These are phyloP conservation scores for Andrena hattorfiana DNA, from an alignment of 2,888 invertebrate species.

Conservation along the genomic window DNA sequence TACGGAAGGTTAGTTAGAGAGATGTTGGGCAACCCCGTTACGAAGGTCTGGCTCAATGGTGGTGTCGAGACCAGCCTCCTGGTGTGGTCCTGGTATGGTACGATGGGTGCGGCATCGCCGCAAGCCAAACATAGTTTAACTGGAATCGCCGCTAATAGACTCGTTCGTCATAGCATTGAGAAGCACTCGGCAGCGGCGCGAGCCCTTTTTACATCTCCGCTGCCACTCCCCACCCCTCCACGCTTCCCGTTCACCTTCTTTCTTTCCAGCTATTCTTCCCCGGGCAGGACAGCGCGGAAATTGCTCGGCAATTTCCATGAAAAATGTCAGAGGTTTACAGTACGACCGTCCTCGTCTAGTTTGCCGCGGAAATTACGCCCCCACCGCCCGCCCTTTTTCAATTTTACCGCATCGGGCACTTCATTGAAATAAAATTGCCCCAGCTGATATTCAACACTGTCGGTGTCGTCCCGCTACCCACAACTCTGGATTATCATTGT, in stretches of 20 bases:
- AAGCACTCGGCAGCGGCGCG: background rate
- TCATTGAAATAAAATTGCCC: slow-evolving; percentile 63
- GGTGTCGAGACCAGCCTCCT: slow-evolving; percentile 27
- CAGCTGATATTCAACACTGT: slow-evolving; percentile 37
- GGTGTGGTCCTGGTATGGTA: slow-evolving; percentile 23
- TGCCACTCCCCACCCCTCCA: background rate
- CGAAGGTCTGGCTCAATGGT: slow-evolving; percentile 23
- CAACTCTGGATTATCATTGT: slow-evolving; percentile 35
- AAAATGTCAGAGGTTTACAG: slow-evolving; percentile 70
- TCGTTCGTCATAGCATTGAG: slow-evolving; percentile 67
- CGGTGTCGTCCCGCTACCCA: background rate
- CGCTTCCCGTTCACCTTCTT: slow-evolving; percentile 9
- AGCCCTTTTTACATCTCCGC: slow-evolving; percentile 46
- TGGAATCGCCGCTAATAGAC: slow-evolving; percentile 74
- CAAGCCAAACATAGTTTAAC: slow-evolving; percentile 76
- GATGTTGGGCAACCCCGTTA: slow-evolving; percentile 35
- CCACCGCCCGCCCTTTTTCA: slow-evolving; percentile 40
- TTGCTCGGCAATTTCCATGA: slow-evolving; percentile 75
- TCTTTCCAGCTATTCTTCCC: slow-evolving; percentile 44
- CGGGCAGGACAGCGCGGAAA: slow-evolving; percentile 62
- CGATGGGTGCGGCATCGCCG: slow-evolving; percentile 57
- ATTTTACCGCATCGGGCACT: slow-evolving; percentile 54
- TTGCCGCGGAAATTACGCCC: slow-evolving; percentile 68
- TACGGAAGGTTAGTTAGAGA: slow-evolving; percentile 38
- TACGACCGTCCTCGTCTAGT: slow-evolving; percentile 54